Evolutionary conservation across 2,888 invertebrate genomes (phyloP), one percentile per base, ranked within the genome.

Genomic region (Amphipyra tragopoginis): DNA sequence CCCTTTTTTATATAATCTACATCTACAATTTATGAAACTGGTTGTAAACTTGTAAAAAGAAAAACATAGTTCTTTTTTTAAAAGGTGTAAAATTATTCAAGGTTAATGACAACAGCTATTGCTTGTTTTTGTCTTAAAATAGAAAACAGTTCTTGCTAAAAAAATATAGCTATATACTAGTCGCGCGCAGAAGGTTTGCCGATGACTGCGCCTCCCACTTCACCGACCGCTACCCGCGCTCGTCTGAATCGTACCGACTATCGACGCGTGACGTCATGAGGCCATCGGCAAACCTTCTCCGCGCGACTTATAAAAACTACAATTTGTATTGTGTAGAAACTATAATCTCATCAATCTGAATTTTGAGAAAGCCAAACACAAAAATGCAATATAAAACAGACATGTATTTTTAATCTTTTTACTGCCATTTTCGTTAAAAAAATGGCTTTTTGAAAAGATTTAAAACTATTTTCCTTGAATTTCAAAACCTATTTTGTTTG

Each of bases 351-450:
- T 54, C 36, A 29, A 40, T 42, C 48, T 34, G 13, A 49, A n/a
- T 55, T 48, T 55, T 45, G 26, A 33, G 42, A 61, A 34, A 14
- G 47, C 34, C 44, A 53, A 72, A 65, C 42, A 55, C 43, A 61
- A 65, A 47, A 21, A 38, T 44, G 8, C 33, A 44, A 49, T 62
- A 55, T 34, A 43, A 47, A 5, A 26, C 3, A 36, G 7, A 47
- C n/a, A 42, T 36, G 36, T 10, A 8, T 29, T 40, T 36, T 42
- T 49, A 11, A 49, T 29, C 44, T 40, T 40, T 60, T 5, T 39
- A 38, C 56, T 60, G 53, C 34, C 70, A 60, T 69, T 66, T 65
- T 62, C 9, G 5, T n/a, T 33, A 21, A 69, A 21, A 54, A 65
- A 75, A 72, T 75, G 73, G 44, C 47, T 26, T 43, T 45, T 36